Conservation (phyloP, 2,113 vertebrate genomes). For the Paramormyrops kingsleyae region DNA sequence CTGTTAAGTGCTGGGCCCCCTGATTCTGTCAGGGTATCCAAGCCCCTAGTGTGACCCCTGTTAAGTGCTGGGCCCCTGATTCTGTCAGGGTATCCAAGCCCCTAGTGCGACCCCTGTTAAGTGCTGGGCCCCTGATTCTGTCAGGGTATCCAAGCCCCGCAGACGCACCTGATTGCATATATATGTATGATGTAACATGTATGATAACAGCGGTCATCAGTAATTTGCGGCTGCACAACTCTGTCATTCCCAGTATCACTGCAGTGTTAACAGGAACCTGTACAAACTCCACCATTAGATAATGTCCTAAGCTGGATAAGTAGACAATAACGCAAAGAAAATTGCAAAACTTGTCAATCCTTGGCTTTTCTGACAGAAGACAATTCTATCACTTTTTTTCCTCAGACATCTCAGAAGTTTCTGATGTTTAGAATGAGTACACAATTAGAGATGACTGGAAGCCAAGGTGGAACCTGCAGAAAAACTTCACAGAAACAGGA, state of each 20-base stretch:
- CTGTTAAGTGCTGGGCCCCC: no score
- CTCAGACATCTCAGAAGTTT: neutral
- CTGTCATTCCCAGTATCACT: neutral
- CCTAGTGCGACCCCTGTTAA: no score
- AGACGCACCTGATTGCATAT: neutral
- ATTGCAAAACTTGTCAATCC: neutral
- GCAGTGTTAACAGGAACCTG: neutral
- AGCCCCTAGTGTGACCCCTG: no score
- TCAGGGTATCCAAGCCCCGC: neutral
- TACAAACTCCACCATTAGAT: neutral
- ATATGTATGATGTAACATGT: neutral
- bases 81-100: no score
- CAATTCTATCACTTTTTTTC: neutral
- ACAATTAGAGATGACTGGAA: constrained; percentile 12
- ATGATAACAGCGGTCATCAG: neutral
- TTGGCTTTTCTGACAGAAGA: neutral
- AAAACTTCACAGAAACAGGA: neutral
- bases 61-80: no score
- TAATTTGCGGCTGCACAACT: neutral
- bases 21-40: no score
- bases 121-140: no score
- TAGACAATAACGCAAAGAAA: neutral
- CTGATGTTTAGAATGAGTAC: neutral
- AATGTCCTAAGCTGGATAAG: neutral
- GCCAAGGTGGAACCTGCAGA: neutral